Conservation (phyloP, 2,888 invertebrate genomes). For the Patella ulyssiponensis region DNA sequence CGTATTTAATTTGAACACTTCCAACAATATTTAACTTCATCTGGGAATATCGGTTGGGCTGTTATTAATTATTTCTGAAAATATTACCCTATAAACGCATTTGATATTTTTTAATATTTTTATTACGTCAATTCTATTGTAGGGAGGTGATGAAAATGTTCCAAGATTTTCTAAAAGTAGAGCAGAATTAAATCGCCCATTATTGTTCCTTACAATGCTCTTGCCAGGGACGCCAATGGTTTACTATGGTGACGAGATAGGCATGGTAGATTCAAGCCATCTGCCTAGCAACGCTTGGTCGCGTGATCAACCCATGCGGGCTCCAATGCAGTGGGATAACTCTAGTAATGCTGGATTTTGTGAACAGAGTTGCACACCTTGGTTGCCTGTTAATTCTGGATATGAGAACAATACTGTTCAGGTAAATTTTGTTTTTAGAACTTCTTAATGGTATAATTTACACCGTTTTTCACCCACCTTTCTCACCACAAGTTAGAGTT, state of each 20-base stretch:
- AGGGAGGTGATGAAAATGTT: slow-evolving; percentile 56
- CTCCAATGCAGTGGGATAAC: slow-evolving; percentile 66
- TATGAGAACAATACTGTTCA: slow-evolving; percentile 46
- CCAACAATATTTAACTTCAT: no score
- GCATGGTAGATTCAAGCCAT: slow-evolving; percentile 75
- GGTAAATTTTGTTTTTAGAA: slow-evolving; percentile 35
- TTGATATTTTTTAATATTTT: background rate
- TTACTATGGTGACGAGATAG: slow-evolving; percentile 92
- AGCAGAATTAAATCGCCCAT: slow-evolving; percentile 71
- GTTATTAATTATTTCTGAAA: no score
- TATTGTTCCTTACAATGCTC: slow-evolving; percentile 85
- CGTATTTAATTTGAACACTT: no score
- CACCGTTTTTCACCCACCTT: background rate
- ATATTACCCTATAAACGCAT: no score
- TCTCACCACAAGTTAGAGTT: no score
- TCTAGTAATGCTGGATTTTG: slow-evolving; percentile 54
- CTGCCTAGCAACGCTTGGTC: slow-evolving; percentile 19
- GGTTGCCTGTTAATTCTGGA: slow-evolving; percentile 45
- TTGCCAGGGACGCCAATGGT: slow-evolving; percentile 89
- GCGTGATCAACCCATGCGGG: slow-evolving; percentile 47
- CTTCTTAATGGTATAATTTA: slow-evolving; percentile 2
- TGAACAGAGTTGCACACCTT: slow-evolving; percentile 39
- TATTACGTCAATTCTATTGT: slow-evolving; percentile 14
- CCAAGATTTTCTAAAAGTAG: slow-evolving; percentile 47
- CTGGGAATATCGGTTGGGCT: no score